Percentiles rank a stretch among this genome's conserved stretches.
phyloP scores from a whole-genome alignment of 2,888 invertebrate species.

The Trichacis sp. region DNA sequence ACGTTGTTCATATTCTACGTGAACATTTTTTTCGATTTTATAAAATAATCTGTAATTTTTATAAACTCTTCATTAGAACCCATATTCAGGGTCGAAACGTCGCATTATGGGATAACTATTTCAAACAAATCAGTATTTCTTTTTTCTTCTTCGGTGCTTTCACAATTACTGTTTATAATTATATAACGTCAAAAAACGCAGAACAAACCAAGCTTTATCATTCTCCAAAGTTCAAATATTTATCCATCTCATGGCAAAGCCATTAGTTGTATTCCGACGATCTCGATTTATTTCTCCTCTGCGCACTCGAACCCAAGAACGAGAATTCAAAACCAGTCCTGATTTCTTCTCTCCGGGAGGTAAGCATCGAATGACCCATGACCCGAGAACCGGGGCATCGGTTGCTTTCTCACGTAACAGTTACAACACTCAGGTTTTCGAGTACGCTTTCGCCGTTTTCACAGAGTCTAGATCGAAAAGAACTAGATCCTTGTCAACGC shows the following conservation, averaged over 20 bases:
- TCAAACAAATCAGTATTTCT: too few relatives aligned
- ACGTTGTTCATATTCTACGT: too few relatives aligned
- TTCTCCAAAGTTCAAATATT: too few relatives aligned
- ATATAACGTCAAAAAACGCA: not conserved
- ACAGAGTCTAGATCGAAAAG: conserved; percentile 32
- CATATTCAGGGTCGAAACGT: too few relatives aligned
- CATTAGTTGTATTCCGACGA: conserved; percentile 25
- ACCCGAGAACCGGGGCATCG: conserved; percentile 64
- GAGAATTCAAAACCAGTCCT: conserved; percentile 56
- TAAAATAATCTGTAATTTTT: too few relatives aligned
- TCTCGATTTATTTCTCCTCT: conserved; percentile 35
- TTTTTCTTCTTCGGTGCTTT: not conserved
- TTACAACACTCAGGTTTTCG: conserved; percentile 52
- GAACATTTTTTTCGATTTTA: too few relatives aligned
- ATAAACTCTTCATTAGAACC: too few relatives aligned
- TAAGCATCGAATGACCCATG: conserved; percentile 61
- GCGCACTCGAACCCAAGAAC: conserved; percentile 41
- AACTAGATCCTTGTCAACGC: conserved; percentile 28
- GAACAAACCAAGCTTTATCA: too few relatives aligned
- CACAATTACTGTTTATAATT: not conserved
- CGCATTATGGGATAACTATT: too few relatives aligned
- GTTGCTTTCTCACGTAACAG: conserved; percentile 65
- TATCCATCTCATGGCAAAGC: conserved; percentile 4
- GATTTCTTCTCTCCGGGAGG: conserved; percentile 57
- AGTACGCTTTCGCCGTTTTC: conserved; percentile 31